A percentile compares a stretch with the other conserved stretches of the same genome.
phyloP scores from a whole-genome alignment of 2,888 invertebrate genomes.

The Heteromurus nitidus region DNA sequence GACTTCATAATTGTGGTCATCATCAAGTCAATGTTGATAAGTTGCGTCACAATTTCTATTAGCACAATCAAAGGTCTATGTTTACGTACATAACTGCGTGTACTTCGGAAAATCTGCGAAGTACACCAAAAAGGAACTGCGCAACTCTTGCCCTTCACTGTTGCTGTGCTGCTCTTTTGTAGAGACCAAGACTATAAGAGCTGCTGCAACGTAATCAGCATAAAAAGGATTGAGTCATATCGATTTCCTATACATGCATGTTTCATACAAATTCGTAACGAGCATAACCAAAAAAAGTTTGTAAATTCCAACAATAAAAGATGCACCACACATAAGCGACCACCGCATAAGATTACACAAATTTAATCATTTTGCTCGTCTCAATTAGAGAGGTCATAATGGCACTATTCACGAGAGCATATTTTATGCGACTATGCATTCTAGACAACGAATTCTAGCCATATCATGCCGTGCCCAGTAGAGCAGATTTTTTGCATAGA shows the following conservation, averaged over 20 bases:
- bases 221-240: slow-evolving; percentile 24
- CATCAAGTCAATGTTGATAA: too few relatives aligned
- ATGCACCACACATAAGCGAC: slow-evolving; percentile 25
- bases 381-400: slow-evolving; percentile 42
- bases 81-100: background rate
- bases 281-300: background rate
- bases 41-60: too few relatives aligned
- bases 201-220: background rate
- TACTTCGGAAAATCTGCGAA: slow-evolving; percentile 37
- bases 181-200: too few relatives aligned
- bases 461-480: background rate
- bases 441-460: background rate
- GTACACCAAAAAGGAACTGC: slow-evolving; percentile 48
- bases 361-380: slow-evolving; percentile 25
- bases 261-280: background rate
- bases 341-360: slow-evolving; percentile 31
- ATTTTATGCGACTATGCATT: too few relatives aligned
- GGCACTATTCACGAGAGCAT: too few relatives aligned
- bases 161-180: slow-evolving; percentile 19
- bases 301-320: slow-evolving; percentile 10
- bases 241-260: slow-evolving; percentile 28
- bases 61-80: slow-evolving; percentile 9
- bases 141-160: slow-evolving; percentile 53
- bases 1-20: too few relatives aligned
- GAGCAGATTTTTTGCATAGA: too few relatives aligned